A percentile compares a stretch with the other conserved stretches of the same genome.
Evolutionary conservation across 2,113 vertebrate genomes (phyloP).

Genomic region (Lontra canadensis): DNA sequence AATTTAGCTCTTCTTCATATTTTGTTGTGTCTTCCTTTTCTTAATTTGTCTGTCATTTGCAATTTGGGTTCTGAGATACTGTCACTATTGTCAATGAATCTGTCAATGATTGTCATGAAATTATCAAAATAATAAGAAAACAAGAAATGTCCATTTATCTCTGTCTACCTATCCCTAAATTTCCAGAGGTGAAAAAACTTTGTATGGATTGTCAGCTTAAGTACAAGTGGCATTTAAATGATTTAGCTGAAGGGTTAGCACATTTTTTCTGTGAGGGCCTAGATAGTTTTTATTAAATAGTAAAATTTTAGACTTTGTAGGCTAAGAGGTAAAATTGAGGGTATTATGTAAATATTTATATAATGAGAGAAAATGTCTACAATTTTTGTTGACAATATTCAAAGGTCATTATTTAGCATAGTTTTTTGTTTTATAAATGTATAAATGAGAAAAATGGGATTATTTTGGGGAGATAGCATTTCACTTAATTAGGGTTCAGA

Average conservation of each 20-base stretch:
- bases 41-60: background rate
- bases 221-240: background rate
- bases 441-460: background rate
- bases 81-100: background rate
- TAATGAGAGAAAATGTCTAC: background rate
- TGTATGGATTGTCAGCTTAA: background rate
- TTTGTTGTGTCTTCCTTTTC: conserved; percentile 13
- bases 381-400: background rate
- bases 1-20: background rate
- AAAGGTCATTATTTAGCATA: background rate
- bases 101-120: background rate
- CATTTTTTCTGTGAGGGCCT: background rate
- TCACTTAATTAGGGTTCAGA: background rate
- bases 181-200: background rate
- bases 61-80: background rate
- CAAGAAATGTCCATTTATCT: background rate
- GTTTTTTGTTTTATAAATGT: background rate
- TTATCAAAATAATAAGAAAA: conserved; percentile 21
- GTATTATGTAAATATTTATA: background rate
- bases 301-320: background rate
- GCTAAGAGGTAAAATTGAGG: background rate
- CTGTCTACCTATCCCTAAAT: background rate
- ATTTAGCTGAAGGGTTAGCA: background rate
- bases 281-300: too few species aligned
- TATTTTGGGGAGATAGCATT: background rate